phyloP scores from a whole-genome alignment of 2,113 vertebrate genomes.

The Aegotheles bennettii region DNA sequence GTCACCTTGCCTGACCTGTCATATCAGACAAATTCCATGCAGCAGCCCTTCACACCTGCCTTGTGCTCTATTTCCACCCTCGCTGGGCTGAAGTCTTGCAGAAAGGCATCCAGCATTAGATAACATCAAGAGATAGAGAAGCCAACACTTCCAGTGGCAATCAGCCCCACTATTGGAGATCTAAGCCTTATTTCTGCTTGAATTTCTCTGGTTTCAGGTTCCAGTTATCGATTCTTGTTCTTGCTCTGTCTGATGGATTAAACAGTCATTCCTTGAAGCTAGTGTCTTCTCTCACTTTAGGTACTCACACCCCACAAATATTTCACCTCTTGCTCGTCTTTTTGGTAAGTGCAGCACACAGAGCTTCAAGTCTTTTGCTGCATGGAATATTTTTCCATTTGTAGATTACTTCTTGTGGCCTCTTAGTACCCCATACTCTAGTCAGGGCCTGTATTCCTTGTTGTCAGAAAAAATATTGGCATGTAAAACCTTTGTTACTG shows the following conservation, averaged over 20 bases:
- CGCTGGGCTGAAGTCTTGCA: neutral
- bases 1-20: neutral
- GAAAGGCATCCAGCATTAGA: neutral
- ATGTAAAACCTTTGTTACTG: neutral
- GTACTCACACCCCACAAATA: slow-evolving; percentile 1
- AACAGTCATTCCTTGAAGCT: slow-evolving; percentile 10
- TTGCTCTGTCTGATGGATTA: slow-evolving; percentile 10
- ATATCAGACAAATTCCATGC: neutral
- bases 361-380: neutral
- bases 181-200: slow-evolving; percentile 1
- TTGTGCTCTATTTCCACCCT: neutral
- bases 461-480: neutral
- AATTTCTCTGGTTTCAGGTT: slow-evolving; percentile 31
- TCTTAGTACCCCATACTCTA: neutral
- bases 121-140: neutral
- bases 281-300: neutral
- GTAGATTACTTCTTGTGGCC: neutral
- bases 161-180: neutral
- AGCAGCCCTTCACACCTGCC: neutral
- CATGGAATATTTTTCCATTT: neutral
- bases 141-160: neutral
- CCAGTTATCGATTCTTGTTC: slow-evolving; percentile 28
- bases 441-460: neutral
- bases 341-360: neutral
- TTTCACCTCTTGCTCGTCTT: slow-evolving; percentile 26